Evolutionary conservation across 2,113 vertebrate species (phyloP), one percentile per base, ranked within the genome.

Genomic region (Phyllopteryx taeniolatus): DNA sequence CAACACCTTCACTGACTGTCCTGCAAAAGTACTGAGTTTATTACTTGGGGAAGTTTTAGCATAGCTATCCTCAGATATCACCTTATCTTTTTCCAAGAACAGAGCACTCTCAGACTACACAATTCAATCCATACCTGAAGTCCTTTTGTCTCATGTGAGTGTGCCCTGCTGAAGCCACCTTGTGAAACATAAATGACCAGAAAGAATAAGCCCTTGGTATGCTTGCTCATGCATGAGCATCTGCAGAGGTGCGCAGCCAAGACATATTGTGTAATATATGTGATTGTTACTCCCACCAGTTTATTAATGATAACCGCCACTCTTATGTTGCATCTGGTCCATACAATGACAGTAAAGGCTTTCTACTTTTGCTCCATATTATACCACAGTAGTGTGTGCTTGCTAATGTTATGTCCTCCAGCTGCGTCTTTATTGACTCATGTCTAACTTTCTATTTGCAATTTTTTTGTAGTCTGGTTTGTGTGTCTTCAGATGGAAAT

Each of bases 401-500:
- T 63, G 80, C 66, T 17, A 64, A 60, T 72, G 51, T 49, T 64
- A 67, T 76, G 63, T 86, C 77, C 53, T 39, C 56, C 0, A 59
- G 62, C 79, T 53, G 70, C 64, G 63, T 83, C 78, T 62, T 79
- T 53, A 51, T 70, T 13, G 42, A 71, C 47, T 47, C 79, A 72
- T 77, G 64, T 75, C 72, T 62, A 69, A 71, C 80, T 87, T 74
- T 57, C 78, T 84, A 79, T 76, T 81, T 77, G n/a, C 78, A 84
- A 72, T 83, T 80, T 83, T 87, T 84, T 84, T 49, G 66, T 80
- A 73, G 70, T 83, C 78, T 85, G 80, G 67, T 83, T 90, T 79
- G 84, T 88, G 81, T 88, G 74, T 42, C 76, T 75, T 88, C 60
- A 80, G 75, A 84, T 87, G 87, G 89, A 90, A 88, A 87, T 79